A percentile compares a stretch with the other conserved stretches of the same genome.
Evolutionary conservation across 2,888 invertebrate genomes (phyloP).

Genomic region (Coelogynopora nodosa): DNA sequence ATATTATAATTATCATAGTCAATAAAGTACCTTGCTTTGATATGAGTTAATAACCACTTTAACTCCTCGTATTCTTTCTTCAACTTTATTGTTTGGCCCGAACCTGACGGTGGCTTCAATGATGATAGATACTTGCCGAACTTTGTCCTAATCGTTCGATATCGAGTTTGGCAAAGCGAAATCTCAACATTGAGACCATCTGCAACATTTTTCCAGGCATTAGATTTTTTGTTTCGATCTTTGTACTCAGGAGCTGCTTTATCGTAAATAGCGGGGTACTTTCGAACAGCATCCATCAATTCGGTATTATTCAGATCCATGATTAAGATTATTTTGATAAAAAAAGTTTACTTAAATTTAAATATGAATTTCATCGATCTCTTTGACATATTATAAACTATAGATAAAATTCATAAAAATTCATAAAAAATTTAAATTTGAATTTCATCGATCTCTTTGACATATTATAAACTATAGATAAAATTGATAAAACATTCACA

Average conservation of each 20-base stretch:
- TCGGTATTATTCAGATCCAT: neutral
- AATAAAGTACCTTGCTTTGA: no score
- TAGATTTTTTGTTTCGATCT: neutral
- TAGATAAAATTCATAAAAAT: neutral
- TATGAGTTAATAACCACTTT: no score
- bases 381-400: neutral
- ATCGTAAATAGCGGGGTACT: neutral
- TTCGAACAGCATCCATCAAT: neutral
- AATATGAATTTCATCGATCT: neutral
- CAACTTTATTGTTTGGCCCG: conserved; percentile 21
- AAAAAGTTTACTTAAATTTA: neutral
- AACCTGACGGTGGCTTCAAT: neutral
- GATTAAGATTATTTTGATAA: neutral
- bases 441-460: neutral
- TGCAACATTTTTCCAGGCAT: neutral
- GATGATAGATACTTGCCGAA: neutral
- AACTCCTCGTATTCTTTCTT: no score
- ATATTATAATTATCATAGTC: no score
- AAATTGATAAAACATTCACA: neutral
- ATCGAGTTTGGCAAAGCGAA: neutral
- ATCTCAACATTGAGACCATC: neutral
- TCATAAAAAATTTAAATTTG: neutral
- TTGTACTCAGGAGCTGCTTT: neutral
- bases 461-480: neutral
- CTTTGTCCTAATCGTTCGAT: neutral